A percentile compares a stretch with the other conserved stretches of the same genome.
Conservation (phyloP, 2,113 vertebrate genomes). For the Gavia stellata region DNA sequence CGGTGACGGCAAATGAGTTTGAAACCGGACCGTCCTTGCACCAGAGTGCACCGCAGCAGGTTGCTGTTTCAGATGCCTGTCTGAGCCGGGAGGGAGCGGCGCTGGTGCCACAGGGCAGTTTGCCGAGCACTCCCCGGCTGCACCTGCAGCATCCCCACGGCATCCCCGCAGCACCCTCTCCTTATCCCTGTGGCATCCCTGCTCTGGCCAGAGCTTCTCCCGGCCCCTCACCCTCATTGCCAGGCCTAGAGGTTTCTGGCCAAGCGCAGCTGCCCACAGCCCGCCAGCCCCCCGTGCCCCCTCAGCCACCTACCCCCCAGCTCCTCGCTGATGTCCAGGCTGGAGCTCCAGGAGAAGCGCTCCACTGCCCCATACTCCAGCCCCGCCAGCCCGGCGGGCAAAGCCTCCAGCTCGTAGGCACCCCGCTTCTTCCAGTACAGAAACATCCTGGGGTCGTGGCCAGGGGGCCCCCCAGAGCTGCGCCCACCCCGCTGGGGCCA, state of each 20-base stretch:
- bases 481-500: not conserved
- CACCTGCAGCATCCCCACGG: not conserved
- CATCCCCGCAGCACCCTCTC: too few relatives aligned
- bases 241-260: not conserved
- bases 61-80: not conserved
- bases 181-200: not conserved
- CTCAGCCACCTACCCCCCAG: slow-evolving; percentile 78
- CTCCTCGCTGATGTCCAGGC: slow-evolving; percentile 81
- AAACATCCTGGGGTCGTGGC: slow-evolving; percentile 75
- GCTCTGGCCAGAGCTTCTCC: not conserved
- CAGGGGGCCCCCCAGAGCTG: not conserved
- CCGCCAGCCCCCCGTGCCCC: accelerated
- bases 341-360: slow-evolving; percentile 88
- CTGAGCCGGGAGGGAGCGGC: not conserved
- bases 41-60: not conserved
- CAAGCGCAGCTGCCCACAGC: accelerated
- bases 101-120: accelerated
- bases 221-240: not conserved
- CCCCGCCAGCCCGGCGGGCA: slow-evolving; percentile 65
- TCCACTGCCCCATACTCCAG: slow-evolving; percentile 69
- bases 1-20: not conserved
- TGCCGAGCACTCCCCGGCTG: not conserved
- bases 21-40: not conserved
- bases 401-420: slow-evolving; percentile 84
- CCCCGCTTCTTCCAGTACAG: slow-evolving; percentile 91